Conservation (phyloP, 2,888 invertebrate genomes). For the Osedax frankpressi region DNA sequence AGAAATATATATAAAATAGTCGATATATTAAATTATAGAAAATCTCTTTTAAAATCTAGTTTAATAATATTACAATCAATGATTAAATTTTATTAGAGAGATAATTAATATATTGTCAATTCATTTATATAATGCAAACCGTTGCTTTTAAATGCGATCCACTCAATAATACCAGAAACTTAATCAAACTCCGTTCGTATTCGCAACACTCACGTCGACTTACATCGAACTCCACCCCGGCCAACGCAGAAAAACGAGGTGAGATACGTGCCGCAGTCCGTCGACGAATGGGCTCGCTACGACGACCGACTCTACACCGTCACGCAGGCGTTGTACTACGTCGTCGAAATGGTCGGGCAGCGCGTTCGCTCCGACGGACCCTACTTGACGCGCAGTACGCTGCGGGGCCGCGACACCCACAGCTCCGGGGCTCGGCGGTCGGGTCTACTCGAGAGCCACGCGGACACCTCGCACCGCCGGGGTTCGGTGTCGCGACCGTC, state of each 20-base stretch:
- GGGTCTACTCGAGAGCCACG: neutral
- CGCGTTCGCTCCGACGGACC: neutral
- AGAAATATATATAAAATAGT: too few species aligned
- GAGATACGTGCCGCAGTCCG: neutral
- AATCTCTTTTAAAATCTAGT: too few species aligned
- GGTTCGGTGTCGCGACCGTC: neutral
- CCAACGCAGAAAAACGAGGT: neutral
- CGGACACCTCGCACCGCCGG: neutral
- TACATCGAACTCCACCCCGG: neutral
- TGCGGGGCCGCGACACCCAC: neutral
- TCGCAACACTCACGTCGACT: too few species aligned
- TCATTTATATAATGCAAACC: too few species aligned
- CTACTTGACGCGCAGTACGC: neutral
- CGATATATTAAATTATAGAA: too few species aligned
- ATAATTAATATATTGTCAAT: too few species aligned
- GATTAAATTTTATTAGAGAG: too few species aligned
- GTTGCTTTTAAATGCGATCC: too few species aligned
- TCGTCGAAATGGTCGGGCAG: neutral
- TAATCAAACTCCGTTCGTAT: too few species aligned
- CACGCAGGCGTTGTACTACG: neutral
- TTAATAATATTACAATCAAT: too few species aligned
- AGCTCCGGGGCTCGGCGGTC: neutral
- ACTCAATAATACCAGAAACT: too few species aligned
- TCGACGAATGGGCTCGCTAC: neutral
- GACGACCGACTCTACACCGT: neutral